phyloP scores from a whole-genome alignment of 1,140 invertebrate species.

The Drosophila melanica region DNA sequence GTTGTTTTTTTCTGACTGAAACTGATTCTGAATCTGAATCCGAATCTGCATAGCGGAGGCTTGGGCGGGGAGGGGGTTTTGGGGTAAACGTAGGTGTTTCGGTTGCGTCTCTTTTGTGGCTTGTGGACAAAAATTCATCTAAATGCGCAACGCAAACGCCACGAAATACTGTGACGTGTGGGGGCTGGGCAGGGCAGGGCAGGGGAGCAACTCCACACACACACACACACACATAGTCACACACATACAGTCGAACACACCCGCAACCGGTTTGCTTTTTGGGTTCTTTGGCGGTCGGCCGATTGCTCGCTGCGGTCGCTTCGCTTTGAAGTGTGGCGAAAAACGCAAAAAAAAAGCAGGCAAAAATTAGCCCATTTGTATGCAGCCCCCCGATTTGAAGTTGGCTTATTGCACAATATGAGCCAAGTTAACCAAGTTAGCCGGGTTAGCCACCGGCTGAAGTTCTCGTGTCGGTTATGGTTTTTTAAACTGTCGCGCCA shows the following conservation, averaged over 20 bases:
- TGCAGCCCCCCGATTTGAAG: constrained; percentile 66
- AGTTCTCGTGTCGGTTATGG: constrained; percentile 79
- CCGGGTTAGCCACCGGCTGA: not conserved
- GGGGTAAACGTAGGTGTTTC: constrained; percentile 58
- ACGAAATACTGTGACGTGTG: not conserved
- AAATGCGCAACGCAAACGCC: constrained; percentile 71
- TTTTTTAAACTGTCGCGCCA: constrained; percentile 83
- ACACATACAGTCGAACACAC: constrained; percentile 25
- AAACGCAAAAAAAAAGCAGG: not conserved
- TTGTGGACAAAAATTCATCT: constrained; percentile 77
- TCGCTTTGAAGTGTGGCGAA: constrained; percentile 65
- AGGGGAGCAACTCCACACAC: constrained; percentile 23
- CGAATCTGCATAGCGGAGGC: constrained; percentile 63
- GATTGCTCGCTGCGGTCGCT: constrained; percentile 5
- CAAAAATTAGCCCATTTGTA: constrained; percentile 83
- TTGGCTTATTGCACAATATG: constrained; percentile 82
- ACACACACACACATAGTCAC: constrained; percentile 42
- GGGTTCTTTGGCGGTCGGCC: constrained; percentile 68
- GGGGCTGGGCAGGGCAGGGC: not conserved
- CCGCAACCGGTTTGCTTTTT: constrained; percentile 77
- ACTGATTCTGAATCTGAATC: constrained; percentile 24
- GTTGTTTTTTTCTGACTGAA: constrained; percentile 47
- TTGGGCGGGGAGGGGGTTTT: not conserved
- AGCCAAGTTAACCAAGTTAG: constrained; percentile 55
- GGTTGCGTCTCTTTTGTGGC: constrained; percentile 32